Evolutionary conservation across 2,797 vertebrate genomes (phyloP).

Genomic region (Pygocentrus nattereri): DNA sequence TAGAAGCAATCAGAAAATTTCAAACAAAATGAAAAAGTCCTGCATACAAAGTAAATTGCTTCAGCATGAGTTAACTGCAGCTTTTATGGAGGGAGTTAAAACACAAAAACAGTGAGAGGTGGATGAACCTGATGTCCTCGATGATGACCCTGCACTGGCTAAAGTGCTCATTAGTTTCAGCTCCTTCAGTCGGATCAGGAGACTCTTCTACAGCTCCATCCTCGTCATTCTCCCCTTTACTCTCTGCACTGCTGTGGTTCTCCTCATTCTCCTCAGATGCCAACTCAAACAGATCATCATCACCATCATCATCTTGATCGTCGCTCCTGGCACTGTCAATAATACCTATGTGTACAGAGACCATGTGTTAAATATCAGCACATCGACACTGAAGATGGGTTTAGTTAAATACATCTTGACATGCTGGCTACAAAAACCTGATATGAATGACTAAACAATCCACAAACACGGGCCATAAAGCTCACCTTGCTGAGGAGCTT

Average conservation of each 20-base stretch:
- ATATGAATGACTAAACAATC: neutral
- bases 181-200: constrained; percentile 50
- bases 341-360: constrained; percentile 9
- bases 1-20: neutral
- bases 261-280: constrained; percentile 54
- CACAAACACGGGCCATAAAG: neutral
- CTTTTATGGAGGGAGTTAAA: neutral
- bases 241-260: constrained; percentile 46
- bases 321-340: constrained; percentile 53
- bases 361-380: neutral
- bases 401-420: neutral
- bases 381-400: neutral
- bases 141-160: constrained; percentile 69
- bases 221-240: constrained; percentile 49
- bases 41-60: too few relatives aligned
- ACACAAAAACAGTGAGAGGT: neutral
- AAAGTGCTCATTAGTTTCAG: neutral
- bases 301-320: constrained; percentile 28
- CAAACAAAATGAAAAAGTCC: neutral
- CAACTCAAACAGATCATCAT: constrained; percentile 75
- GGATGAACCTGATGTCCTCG: constrained; percentile 79
- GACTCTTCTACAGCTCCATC: constrained; percentile 46
- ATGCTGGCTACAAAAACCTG: neutral
- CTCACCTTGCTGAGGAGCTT: constrained; percentile 64
- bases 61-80: too few relatives aligned